A percentile compares a stretch with the other conserved stretches of the same genome.
Conservation (phyloP, 2,888 invertebrate species). For the Strigamia maritima region DNA sequence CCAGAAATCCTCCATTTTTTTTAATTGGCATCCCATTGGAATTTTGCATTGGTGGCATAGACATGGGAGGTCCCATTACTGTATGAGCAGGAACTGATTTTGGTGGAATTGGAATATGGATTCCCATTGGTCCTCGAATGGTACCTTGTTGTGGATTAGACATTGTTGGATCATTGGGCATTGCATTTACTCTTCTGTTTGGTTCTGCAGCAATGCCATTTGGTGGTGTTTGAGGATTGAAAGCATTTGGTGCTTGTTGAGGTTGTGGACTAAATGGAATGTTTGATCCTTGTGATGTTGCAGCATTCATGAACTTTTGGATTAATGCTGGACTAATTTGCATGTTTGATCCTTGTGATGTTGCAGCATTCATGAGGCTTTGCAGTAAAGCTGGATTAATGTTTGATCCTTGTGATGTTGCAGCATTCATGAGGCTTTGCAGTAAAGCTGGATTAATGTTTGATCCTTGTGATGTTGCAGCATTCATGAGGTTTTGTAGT, state of each 20-base stretch:
- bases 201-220: background rate
- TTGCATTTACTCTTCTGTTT: background rate
- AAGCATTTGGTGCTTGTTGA: background rate
- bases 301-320: too few relatives aligned
- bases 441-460: too few relatives aligned
- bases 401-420: too few relatives aligned
- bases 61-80: constrained; percentile 26
- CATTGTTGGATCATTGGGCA: background rate
- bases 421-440: too few relatives aligned
- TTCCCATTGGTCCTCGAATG: constrained; percentile 35
- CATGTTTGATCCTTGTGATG: too few relatives aligned
- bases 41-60: background rate
- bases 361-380: too few relatives aligned
- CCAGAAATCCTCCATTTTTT: background rate
- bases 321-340: too few relatives aligned
- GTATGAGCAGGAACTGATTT: constrained; percentile 35
- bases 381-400: too few relatives aligned
- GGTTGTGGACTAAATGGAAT: too few relatives aligned
- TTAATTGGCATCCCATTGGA: background rate
- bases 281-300: too few relatives aligned
- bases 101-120: constrained; percentile 35
- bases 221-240: background rate
- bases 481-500: too few relatives aligned
- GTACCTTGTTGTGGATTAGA: background rate
- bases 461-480: too few relatives aligned